Conservation (phyloP, 2,888 invertebrate species). For the Aromia moschata region DNA sequence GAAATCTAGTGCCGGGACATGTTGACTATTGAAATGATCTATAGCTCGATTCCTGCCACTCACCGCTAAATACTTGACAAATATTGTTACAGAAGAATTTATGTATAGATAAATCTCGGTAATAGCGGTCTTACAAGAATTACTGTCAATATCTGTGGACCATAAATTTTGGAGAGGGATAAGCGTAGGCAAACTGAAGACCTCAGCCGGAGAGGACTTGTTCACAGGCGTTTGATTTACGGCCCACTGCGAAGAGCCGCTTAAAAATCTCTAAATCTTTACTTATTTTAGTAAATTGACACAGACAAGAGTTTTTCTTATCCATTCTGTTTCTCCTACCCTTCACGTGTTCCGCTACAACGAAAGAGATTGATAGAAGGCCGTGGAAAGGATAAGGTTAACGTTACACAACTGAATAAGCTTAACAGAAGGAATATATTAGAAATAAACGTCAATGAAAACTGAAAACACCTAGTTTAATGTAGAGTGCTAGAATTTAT, state of each 20-base stretch:
- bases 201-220: conserved; percentile 32
- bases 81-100: conserved; percentile 62
- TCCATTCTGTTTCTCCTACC: conserved; percentile 36
- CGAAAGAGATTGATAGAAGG: too few relatives aligned
- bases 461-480: too few relatives aligned
- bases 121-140: conserved; percentile 60
- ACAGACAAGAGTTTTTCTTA: conserved; percentile 23
- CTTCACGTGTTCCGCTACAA: too few relatives aligned
- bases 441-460: too few relatives aligned
- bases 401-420: too few relatives aligned
- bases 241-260: conserved; percentile 41
- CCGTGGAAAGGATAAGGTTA: too few relatives aligned
- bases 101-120: conserved; percentile 62
- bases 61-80: conserved; percentile 60
- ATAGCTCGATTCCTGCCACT: conserved; percentile 60
- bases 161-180: conserved; percentile 55
- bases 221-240: conserved; percentile 47
- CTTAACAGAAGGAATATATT: too few relatives aligned
- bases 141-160: conserved; percentile 59
- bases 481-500: too few relatives aligned
- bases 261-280: conserved; percentile 47
- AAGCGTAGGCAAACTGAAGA: conserved; percentile 39
- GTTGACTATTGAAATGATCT: conserved; percentile 61
- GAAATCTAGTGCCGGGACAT: conserved; percentile 58
- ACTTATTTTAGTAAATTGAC: conserved; percentile 27